phyloP scores from a whole-genome alignment of 2,797 vertebrate genomes.

The Phalanger gymnotis region DNA sequence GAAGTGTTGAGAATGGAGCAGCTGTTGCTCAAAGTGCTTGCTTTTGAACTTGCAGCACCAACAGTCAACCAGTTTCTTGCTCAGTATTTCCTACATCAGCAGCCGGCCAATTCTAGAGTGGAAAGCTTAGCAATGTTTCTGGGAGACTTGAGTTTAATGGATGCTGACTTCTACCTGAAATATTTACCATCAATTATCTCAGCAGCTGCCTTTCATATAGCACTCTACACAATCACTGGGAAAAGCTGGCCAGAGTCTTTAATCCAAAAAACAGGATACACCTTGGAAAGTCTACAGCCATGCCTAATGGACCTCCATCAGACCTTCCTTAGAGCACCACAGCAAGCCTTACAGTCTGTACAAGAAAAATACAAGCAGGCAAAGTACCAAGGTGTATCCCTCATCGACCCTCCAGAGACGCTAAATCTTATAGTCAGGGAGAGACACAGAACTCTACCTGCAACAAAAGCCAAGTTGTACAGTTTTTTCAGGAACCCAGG shows the following conservation, averaged over 20 bases:
- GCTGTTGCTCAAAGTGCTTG: constrained; percentile 96
- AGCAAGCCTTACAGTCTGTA: constrained; percentile 96
- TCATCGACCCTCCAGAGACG: constrained; percentile 89
- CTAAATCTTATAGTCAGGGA: constrained; percentile 86
- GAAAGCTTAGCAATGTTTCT: constrained; percentile 96
- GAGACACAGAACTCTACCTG: constrained; percentile 79
- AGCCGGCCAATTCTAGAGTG: constrained; percentile 87
- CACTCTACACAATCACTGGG: constrained; percentile 90
- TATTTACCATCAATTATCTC: constrained; percentile 95
- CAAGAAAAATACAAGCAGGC: constrained; percentile 95
- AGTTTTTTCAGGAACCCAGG: constrained; percentile 73
- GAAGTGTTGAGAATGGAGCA: constrained; percentile 99
- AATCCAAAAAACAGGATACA: constrained; percentile 89
- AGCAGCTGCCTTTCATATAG: constrained; percentile 92
- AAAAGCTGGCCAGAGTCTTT: constrained; percentile 89
- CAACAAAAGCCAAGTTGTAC: constrained; percentile 73
- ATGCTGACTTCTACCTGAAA: constrained; percentile 95
- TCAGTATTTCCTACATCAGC: constrained; percentile 91
- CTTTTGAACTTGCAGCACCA: constrained; percentile 96
- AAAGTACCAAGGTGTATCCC: constrained; percentile 94
- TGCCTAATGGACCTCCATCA: constrained; percentile 93
- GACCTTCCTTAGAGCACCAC: constrained; percentile 90
- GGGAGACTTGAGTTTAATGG: constrained; percentile 94
- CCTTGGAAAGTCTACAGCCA: constrained; percentile 91
- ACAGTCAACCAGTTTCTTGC: constrained; percentile 98